A percentile compares a stretch with the other conserved stretches of the same genome.
phyloP scores from a whole-genome alignment of 2,888 invertebrate genomes.

The Junonia oenone region DNA sequence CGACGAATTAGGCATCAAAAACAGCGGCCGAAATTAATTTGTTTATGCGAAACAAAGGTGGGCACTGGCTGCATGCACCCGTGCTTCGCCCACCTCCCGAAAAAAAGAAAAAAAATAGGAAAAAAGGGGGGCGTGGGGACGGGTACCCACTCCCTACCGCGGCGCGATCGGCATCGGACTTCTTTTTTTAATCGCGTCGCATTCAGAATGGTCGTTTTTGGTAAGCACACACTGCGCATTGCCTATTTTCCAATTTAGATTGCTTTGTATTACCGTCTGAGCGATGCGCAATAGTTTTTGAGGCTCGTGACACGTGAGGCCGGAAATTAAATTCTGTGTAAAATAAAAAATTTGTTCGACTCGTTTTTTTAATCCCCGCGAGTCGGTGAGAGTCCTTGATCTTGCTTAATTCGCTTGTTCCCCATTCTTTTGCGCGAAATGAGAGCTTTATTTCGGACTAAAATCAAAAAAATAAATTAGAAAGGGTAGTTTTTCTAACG shows the following conservation, averaged over 20 bases:
- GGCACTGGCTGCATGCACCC: slow-evolving; percentile 76
- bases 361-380: slow-evolving; percentile 19
- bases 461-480: slow-evolving; percentile 12
- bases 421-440: slow-evolving; percentile 20
- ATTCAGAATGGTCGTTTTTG: slow-evolving; percentile 75
- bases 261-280: slow-evolving; percentile 79
- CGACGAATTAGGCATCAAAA: slow-evolving; percentile 76
- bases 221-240: slow-evolving; percentile 79
- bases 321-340: slow-evolving; percentile 70
- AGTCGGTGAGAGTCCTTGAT: slow-evolving; percentile 23
- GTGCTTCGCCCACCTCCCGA: slow-evolving; percentile 72
- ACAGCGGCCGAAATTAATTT: slow-evolving; percentile 79
- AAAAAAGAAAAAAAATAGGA: slow-evolving; percentile 65
- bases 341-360: slow-evolving; percentile 36
- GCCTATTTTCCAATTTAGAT: slow-evolving; percentile 80
- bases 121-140: slow-evolving; percentile 56
- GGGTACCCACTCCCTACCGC: slow-evolving; percentile 57
- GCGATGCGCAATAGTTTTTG: slow-evolving; percentile 79
- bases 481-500: not conserved
- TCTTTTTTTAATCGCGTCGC: slow-evolving; percentile 80
- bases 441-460: slow-evolving; percentile 11
- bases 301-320: slow-evolving; percentile 68
- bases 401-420: slow-evolving; percentile 23
- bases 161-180: slow-evolving; percentile 77
- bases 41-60: slow-evolving; percentile 80